phyloP scores from a whole-genome alignment of 2,113 vertebrate genomes.

The Trematocara stigmaticum region DNA sequence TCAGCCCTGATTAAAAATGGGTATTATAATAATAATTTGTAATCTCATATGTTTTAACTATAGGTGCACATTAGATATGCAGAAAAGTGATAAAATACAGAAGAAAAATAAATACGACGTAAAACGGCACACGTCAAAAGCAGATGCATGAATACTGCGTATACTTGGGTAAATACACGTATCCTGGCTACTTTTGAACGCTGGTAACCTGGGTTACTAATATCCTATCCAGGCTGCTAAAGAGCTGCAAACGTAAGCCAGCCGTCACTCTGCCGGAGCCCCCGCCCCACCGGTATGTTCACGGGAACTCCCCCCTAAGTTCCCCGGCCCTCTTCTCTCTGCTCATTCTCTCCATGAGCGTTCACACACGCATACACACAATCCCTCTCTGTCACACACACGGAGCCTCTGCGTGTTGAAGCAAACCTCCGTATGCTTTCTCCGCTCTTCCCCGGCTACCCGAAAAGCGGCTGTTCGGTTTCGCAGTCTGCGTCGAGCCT shows the following conservation, averaged over 20 bases:
- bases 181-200: not conserved
- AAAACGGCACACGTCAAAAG: not conserved
- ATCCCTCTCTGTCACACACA: not conserved
- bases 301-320: constrained; percentile 67
- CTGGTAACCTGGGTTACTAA: not conserved
- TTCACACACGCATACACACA: constrained; percentile 30
- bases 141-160: not conserved
- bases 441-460: not conserved
- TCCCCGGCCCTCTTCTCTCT: constrained; percentile 48
- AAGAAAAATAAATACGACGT: not conserved
- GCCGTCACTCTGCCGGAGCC: constrained; percentile 44
- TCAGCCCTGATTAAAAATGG: not conserved
- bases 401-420: constrained; percentile 17
- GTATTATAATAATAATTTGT: not conserved
- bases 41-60: not conserved
- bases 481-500: constrained; percentile 38
- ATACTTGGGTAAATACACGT: not conserved
- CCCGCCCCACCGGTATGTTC: constrained; percentile 51
- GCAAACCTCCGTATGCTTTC: not conserved
- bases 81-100: not conserved
- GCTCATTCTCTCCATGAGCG: constrained; percentile 61
- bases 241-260: not conserved
- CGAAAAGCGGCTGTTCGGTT: not conserved
- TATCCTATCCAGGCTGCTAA: not conserved
- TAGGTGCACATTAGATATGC: not conserved